Base-by-base conservation (phyloP, 1,140 invertebrate species). In the Macrobrachium rosenbergii region DNA sequence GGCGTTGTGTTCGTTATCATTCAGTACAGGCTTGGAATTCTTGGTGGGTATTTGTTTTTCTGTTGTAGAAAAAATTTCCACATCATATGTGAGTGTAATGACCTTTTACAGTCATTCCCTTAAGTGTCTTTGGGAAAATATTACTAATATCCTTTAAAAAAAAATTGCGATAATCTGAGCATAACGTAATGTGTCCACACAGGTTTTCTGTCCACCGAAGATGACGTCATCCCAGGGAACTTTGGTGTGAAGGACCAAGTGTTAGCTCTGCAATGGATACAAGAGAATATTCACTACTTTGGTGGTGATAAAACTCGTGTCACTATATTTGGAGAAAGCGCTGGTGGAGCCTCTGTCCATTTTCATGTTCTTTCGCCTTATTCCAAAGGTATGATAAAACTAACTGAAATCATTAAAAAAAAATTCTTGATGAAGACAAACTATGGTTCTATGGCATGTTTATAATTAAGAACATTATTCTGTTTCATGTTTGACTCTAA, bases 161-260 rank as follows among this genome's bases (percentile, higher is more conserved):
- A 43, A 37, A 37, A 37, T n/a, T 73, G 14, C 2, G 1, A 23
- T 16, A 19, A 23, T 37, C 16, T 5, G 5, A 73, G 23, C 23
- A 73, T 28, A 23, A 17, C 28, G 17, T 73, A 73, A 28, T 76
- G 19, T 43, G 7, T 76, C 19, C 60, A 21, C 16, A 16, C 52
- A 83, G 82, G 82, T 5, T 83, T 83, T 23, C 69, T 83, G 0
- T 83, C 82, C 45, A 83, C 82, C 45, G 82, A 83, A 69, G 82
- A 83, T 52, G 69, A 72, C 58, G 69, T 75, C n/a, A 83, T 83
- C 45, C 82, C 82, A 16, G 82, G 82, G 43, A 83, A 83, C 69
- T 83, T 75, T 45, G 82, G 82, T n/a, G 21, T 83, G 8, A 72
- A 72, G 82, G 82, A 83, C 17, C 82, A 83, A 58, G 37, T 58